A percentile compares a stretch with the other conserved stretches of the same genome.
phyloP scores from a whole-genome alignment of 2,113 vertebrate genomes.

The Rhynchomys soricoides region DNA sequence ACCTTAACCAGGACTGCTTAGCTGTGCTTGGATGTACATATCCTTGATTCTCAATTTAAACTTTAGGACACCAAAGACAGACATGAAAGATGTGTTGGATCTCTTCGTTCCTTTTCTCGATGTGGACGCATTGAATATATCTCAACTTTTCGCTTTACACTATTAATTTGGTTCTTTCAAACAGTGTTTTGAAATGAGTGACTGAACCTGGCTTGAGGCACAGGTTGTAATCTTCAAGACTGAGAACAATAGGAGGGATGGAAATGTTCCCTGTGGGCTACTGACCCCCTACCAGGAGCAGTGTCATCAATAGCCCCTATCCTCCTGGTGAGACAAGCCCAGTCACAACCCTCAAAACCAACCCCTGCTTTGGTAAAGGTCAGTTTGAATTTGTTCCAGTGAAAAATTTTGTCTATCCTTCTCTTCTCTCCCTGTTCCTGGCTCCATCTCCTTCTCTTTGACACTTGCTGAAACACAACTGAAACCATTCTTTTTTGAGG shows the following conservation, averaged over 20 bases:
- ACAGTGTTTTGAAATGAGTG: background rate
- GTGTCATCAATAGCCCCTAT: fast-evolving
- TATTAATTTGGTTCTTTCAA: background rate
- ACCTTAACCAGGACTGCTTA: background rate
- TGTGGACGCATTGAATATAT: background rate
- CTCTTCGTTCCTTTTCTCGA: background rate
- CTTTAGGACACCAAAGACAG: background rate
- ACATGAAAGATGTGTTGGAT: background rate
- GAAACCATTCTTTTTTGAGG: background rate
- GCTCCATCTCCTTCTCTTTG: background rate
- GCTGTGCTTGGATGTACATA: background rate
- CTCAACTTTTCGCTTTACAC: background rate
- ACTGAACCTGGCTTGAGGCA: background rate
- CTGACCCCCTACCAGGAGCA: background rate
- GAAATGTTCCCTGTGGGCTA: no score
- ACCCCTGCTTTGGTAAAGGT: background rate
- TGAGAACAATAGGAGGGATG: background rate
- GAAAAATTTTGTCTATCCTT: background rate
- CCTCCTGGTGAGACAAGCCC: background rate
- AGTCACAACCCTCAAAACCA: background rate
- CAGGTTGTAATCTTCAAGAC: background rate
- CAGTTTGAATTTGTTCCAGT: background rate
- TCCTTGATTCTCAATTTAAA: background rate
- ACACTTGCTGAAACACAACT: background rate
- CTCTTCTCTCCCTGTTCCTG: background rate